Base-by-base conservation (phyloP, 2,113 vertebrate genomes). In the Dolichotis patagonum region DNA sequence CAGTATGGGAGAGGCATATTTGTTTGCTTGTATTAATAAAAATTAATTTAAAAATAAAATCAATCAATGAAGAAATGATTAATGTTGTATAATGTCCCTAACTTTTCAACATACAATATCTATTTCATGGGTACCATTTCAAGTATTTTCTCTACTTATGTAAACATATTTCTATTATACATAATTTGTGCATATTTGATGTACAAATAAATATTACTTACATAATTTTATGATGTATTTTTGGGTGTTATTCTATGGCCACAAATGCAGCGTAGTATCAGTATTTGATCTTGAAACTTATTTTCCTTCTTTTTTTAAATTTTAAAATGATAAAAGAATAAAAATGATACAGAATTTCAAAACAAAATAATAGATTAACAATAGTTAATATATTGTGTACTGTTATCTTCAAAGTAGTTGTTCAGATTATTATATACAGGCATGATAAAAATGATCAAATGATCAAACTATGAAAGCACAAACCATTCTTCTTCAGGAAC, bases 21-120 rank as follows among this genome's bases (percentile, higher is more conserved):
- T 65, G 49, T n/a, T 81, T 63, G 67, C 43, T 90, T 94, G 32
- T 54, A 65, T 58, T 14, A 91, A 43, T 91, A 49, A 92, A 80
- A 12, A 69, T 80, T 80, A 0, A 1, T 75, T 52, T 63, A n/a
- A 69, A 94, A 95, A 91, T 93, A 92, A 90, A 97, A 90, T 52
- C 46, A 91, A 94, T 43, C 52, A 54, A 7, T 12, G 17, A 97
- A 88, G 43, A 92, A 71, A 73, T 90, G 86, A 85, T 87, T 67
- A 85, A 67, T 88, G 75, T 28, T 86, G 24, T 91, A 49, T 86
- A 88, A 65, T 78, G 14, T 87, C n/a, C 60, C 83, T 85, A 67
- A 81, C 77, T 46, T 81, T 67, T 80, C n/a, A 17, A 81, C 73
- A 90, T 54, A 38, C 22, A 62, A 75, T 13, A 62, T 87, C 46